Evolutionary conservation across 2,888 invertebrate genomes (phyloP), one percentile per base, ranked within the genome.

Genomic region (Dasypolia templi): DNA sequence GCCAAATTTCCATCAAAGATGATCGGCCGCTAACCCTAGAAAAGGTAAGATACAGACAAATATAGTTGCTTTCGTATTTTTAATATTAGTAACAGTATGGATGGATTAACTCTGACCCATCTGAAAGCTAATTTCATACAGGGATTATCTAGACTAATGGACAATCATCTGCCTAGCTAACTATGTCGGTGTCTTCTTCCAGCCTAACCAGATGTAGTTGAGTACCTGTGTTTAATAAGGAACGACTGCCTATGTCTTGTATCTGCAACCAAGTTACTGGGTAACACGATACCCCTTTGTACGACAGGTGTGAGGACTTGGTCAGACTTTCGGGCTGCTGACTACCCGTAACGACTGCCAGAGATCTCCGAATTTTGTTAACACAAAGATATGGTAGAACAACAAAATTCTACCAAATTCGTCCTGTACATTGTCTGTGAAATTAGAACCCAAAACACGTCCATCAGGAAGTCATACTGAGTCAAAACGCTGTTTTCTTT

Each of bases 391-490:
- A 44, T 44, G 44, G 0, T 4, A 19, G 19, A 19, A 32, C 11
- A 26, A 26, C 1, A 17, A 26, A 29, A 29, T 44, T 63, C 63
- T 19, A 19, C 3, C 0, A 35, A 7, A 55, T 11, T 26, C 7
- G 2, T 12, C 11, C 12, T 6, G 29, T 3, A 58, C 19, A 68
- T 53, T 61, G 39, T 72, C 67, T 68, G 67, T 72, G 12, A 68
- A 72, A 78, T 82, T 46, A 44, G 51, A 39, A 14, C 39, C 32
- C 14, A 29, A 78, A 82, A 72, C 56, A 69, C 61, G 51, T 53
- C 42, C 68, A 73, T 39, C 51, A 61, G 67, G 79, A 72, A 73
- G 73, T 62, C 53, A 78, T n/a, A n/a, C n/a, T n/a, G n/a, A 82
- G 49, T 29, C 62, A 49, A 58, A 74, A 74, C 46, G 22, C 39